Conservation (phyloP, 1,140 invertebrate genomes). For the Platyura marginata region DNA sequence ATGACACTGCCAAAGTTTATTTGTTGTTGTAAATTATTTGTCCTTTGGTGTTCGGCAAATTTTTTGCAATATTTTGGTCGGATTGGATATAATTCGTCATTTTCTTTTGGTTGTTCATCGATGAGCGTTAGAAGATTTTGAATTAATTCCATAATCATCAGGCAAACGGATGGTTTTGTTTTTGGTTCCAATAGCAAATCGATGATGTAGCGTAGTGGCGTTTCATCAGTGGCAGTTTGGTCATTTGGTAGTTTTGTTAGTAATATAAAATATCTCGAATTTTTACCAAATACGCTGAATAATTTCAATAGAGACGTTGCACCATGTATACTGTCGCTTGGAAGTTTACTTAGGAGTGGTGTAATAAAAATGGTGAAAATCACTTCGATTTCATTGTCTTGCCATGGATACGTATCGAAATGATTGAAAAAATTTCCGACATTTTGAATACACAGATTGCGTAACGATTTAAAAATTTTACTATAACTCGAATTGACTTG, state of each 20-base stretch:
- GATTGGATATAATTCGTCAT: slow-evolving; percentile 16
- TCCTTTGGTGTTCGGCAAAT: slow-evolving; percentile 18
- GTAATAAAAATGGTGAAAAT: slow-evolving; percentile 63
- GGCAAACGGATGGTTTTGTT: slow-evolving; percentile 40
- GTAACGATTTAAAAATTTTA: slow-evolving; percentile 45
- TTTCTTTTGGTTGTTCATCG: slow-evolving; percentile 22
- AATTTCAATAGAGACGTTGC: slow-evolving; percentile 68
- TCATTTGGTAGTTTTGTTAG: slow-evolving; percentile 38
- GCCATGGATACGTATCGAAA: slow-evolving; percentile 61
- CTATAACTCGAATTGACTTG: slow-evolving; percentile 40
- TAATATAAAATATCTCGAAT: slow-evolving; percentile 53
- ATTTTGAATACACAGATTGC: slow-evolving; percentile 34
- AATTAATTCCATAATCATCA: slow-evolving; percentile 55
- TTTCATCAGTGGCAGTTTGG: slow-evolving; percentile 22
- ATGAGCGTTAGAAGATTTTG: slow-evolving; percentile 55
- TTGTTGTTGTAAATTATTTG: too few relatives aligned
- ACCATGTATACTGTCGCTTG: slow-evolving; percentile 61
- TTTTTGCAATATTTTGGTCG: slow-evolving; percentile 10
- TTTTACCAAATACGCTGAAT: slow-evolving; percentile 53
- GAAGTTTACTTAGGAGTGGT: slow-evolving; percentile 57
- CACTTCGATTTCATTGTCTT: slow-evolving; percentile 45
- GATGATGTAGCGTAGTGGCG: slow-evolving; percentile 44
- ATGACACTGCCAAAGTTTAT: slow-evolving; percentile 56
- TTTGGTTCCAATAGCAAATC: slow-evolving; percentile 47
- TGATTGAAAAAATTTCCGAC: slow-evolving; percentile 57